Conservation (phyloP, 1,140 invertebrate genomes). For the Drosophila athabasca region DNA sequence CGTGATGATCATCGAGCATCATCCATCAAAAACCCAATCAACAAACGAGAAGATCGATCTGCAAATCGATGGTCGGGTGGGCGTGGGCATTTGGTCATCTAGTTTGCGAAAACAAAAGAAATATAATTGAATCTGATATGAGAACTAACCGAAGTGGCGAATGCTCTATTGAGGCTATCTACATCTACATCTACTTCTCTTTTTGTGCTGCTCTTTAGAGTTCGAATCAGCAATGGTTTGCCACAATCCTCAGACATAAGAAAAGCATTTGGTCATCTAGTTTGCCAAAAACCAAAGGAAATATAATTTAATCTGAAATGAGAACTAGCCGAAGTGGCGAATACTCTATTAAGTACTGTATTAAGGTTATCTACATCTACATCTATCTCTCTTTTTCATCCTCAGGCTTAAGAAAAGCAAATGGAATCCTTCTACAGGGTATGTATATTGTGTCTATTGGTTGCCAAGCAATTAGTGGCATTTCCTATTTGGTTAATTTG, state of each 20-base stretch:
- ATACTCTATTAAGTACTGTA: too few species aligned
- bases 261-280: too few species aligned
- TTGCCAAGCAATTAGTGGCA: constrained; percentile 68
- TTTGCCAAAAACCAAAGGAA: too few species aligned
- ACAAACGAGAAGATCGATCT: constrained; percentile 64
- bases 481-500: constrained; percentile 82
- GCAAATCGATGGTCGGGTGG: constrained; percentile 14
- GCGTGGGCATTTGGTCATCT: constrained; percentile 47
- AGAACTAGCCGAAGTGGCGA: too few species aligned
- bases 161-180: background rate
- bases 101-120: constrained; percentile 21
- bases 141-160: background rate
- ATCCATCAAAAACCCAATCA: constrained; percentile 60
- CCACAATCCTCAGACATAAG: too few species aligned
- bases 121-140: constrained; percentile 14
- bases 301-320: too few species aligned
- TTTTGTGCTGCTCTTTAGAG: too few species aligned
- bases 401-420: too few species aligned
- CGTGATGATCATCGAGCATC: constrained; percentile 37
- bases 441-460: constrained; percentile 39
- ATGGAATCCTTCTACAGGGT: constrained; percentile 2
- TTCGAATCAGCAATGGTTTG: too few species aligned
- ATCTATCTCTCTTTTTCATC: too few species aligned
- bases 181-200: too few species aligned
- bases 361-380: too few species aligned